Evolutionary conservation across 2,797 vertebrate species (phyloP), one percentile per base, ranked within the genome.

Genomic region (Hipposideros larvatus): DNA sequence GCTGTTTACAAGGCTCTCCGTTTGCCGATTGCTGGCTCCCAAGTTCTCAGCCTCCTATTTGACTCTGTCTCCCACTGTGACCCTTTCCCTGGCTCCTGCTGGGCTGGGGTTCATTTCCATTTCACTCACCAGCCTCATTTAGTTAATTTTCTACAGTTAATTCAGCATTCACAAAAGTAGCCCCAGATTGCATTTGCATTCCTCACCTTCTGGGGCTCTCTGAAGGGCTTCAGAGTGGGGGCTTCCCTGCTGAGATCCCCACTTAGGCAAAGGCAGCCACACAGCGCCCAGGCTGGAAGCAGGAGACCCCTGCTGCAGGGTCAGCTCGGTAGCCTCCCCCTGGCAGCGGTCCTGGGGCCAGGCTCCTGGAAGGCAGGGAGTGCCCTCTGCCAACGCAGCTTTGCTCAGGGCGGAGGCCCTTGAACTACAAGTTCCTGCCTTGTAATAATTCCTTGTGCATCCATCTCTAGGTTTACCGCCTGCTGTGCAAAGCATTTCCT

Each of bases 141-240:
- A 96, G 96, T 88, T 97, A 97, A 97, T 97, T 97, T 97, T 97
- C 97, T 82, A 41, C 79, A 91, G 96, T 95, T 97, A 97, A 97
- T 98, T 97, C 94, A 94, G 96, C 95, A 91, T 96, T 97, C 97
- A 96, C 91, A 61, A 31, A 31, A 97, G 95, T 95, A 95, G 83
- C 86, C 95, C 87, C n/a, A 66, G 55, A 78, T 87, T 24, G 34
- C 71, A 90, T 96, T 88, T 97, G 92, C 70, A 97, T 97, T 94
- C 78, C 59, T 95, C 97, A 94, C 95, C 92, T 96, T 96, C 74
- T 0, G 0, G n/a, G 91, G 63, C 48, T 51, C 65, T 94, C 94
- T 34, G 57, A 91, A 95, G 89, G 91, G 68, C 16, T 91, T 73
- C 43, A 4, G 66, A 89, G 87, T 15, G 26, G 66, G 43, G 66